These are phyloP conservation scores for Zelleria hepariella DNA, from an alignment of 2,888 invertebrate species.

Conservation along the genomic window DNA sequence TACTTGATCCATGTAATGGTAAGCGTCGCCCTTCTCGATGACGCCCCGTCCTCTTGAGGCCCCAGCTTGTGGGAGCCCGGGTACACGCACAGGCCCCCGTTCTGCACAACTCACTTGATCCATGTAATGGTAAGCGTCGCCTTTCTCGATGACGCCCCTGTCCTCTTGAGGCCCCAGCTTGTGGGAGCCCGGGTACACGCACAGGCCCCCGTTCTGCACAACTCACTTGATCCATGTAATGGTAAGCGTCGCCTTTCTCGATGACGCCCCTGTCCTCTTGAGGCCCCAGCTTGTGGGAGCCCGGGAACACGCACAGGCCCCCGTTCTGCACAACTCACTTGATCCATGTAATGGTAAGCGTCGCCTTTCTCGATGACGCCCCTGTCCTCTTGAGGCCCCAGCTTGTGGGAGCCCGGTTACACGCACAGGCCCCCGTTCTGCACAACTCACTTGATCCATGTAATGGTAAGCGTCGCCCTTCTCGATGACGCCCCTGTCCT, in stretches of 20 bases:
- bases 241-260: slow-evolving; percentile 27
- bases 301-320: slow-evolving; percentile 58
- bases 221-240: slow-evolving; percentile 49
- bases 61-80: slow-evolving; percentile 62
- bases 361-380: slow-evolving; percentile 29
- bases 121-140: slow-evolving; percentile 35
- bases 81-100: slow-evolving; percentile 60
- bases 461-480: slow-evolving; percentile 35
- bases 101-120: slow-evolving; percentile 52
- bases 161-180: slow-evolving; percentile 54
- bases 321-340: slow-evolving; percentile 59
- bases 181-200: slow-evolving; percentile 62
- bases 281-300: slow-evolving; percentile 60
- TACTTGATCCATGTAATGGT: slow-evolving; percentile 40
- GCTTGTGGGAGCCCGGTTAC: slow-evolving; percentile 60
- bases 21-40: slow-evolving; percentile 25
- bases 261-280: slow-evolving; percentile 39
- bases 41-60: slow-evolving; percentile 46
- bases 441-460: slow-evolving; percentile 46
- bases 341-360: slow-evolving; percentile 36
- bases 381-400: slow-evolving; percentile 50
- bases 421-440: slow-evolving; percentile 61
- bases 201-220: slow-evolving; percentile 58
- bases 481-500: slow-evolving; percentile 34
- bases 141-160: slow-evolving; percentile 27